These are phyloP conservation scores for Eustalomyia histrio DNA, from an alignment of 2,888 invertebrate genomes.

Conservation along the genomic window DNA sequence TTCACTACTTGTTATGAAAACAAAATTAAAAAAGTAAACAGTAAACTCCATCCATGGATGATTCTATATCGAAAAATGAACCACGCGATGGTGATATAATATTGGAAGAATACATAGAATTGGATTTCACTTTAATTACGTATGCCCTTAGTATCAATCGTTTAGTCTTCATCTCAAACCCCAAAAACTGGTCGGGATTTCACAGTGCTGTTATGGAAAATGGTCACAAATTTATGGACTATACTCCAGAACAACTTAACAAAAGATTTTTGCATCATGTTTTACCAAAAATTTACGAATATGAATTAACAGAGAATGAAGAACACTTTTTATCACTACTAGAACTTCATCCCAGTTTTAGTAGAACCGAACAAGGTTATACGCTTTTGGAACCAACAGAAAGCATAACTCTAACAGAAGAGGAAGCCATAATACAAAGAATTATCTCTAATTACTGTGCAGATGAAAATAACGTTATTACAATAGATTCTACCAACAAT, in stretches of 20 bases:
- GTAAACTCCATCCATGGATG: not conserved
- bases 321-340: conserved; percentile 29
- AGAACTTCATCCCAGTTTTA: conserved; percentile 39
- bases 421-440: conserved; percentile 5
- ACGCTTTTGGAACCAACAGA: not conserved
- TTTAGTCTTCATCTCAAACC: conserved; percentile 31
- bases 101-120: not conserved
- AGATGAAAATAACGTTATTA: not conserved
- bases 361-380: conserved; percentile 31
- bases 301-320: conserved; percentile 41
- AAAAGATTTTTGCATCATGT: conserved; percentile 33
- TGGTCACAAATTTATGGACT: conserved; percentile 23
- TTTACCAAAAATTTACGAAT: conserved; percentile 43
- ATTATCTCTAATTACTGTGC: not conserved
- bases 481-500: not conserved
- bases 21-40: no score
- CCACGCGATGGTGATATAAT: not conserved
- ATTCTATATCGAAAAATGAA: not conserved
- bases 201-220: conserved; percentile 12
- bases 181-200: conserved; percentile 39
- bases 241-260: conserved; percentile 37
- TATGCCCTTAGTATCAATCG: conserved; percentile 43
- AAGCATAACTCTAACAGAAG: not conserved
- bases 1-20: no score
- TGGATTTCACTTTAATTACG: conserved; percentile 50